These are phyloP conservation scores for Sinocyclocheilus anshuiensis DNA, from an alignment of 2,113 vertebrate species.

Conservation along the genomic window DNA sequence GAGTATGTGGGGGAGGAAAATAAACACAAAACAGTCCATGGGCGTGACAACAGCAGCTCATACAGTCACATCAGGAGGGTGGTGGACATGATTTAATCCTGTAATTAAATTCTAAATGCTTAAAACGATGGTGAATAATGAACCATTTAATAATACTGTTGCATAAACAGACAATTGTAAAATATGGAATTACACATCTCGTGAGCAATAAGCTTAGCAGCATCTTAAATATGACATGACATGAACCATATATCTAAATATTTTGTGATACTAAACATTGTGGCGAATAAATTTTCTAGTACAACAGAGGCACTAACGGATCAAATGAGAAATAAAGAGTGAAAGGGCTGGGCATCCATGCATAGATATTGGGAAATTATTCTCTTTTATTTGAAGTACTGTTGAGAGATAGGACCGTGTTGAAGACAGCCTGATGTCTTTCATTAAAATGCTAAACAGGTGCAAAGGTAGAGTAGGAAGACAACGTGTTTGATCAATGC, in stretches of 20 bases:
- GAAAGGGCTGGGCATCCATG: conserved; percentile 13
- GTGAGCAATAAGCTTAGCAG: background rate
- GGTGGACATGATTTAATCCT: background rate
- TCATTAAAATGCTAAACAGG: conserved; percentile 57
- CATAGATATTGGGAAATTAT: conserved; percentile 41
- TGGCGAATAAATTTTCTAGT: background rate
- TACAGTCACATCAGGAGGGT: background rate
- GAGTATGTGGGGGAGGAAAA: no score
- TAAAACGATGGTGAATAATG: background rate
- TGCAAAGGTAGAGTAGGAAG: conserved; percentile 52
- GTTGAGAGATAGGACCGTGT: conserved; percentile 23
- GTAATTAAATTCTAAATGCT: background rate
- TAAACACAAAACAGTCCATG: no score
- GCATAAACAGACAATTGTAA: background rate
- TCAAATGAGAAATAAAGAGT: conserved; percentile 32
- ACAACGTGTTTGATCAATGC: conserved; percentile 51
- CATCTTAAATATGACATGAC: background rate
- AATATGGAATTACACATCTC: background rate
- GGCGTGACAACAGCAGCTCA: background rate
- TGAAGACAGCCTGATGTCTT: conserved; percentile 45
- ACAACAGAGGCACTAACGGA: background rate
- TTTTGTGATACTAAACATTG: conserved; percentile 9
- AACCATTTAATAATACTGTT: background rate
- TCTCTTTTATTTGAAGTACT: conserved; percentile 44
- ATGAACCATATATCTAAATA: background rate